Evolutionary conservation across 2,797 vertebrate species (phyloP).

Genomic region (Protosalanx chinensis): DNA sequence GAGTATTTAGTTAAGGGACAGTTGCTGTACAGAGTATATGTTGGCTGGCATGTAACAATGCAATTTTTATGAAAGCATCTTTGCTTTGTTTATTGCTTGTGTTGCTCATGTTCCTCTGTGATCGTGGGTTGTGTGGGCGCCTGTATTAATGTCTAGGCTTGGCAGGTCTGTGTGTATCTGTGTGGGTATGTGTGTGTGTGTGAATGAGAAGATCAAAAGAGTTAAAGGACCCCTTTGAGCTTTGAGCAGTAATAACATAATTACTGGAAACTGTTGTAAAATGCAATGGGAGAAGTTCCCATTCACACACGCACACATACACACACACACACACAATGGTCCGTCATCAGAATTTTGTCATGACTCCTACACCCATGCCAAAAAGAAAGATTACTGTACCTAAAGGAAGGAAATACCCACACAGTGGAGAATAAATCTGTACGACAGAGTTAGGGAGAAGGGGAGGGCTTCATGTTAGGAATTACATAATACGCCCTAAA

Average conservation of each 20-base stretch:
- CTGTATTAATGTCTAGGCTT: too few relatives aligned
- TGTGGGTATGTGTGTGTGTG: conserved; percentile 1
- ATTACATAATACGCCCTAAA: conserved; percentile 15
- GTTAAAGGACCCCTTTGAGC: not conserved
- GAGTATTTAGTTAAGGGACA: too few relatives aligned
- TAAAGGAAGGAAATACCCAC: conserved; percentile 4
- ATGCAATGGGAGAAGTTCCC: not conserved
- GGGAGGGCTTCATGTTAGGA: conserved; percentile 10
- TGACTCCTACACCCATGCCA: not conserved
- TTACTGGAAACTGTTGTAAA: conserved; percentile 21
- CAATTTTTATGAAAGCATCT: too few relatives aligned
- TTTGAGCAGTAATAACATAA: conserved; percentile 9
- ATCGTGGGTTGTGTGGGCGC: too few relatives aligned
- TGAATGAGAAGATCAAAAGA: not conserved
- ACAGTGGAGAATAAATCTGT: not conserved
- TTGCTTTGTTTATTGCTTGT: too few relatives aligned
- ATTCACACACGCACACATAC: conserved; percentile 2
- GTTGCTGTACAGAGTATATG: too few relatives aligned
- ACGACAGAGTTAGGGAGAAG: not conserved
- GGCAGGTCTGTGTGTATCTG: conserved; percentile 4
- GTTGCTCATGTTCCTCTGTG: too few relatives aligned
- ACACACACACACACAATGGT: conserved; percentile 10
- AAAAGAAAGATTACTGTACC: conserved; percentile 10
- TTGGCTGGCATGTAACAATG: too few relatives aligned
- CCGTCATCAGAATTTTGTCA: conserved; percentile 11